These are phyloP conservation scores for Pelusios castaneus DNA, from an alignment of 2,113 vertebrate species.

Conservation along the genomic window DNA sequence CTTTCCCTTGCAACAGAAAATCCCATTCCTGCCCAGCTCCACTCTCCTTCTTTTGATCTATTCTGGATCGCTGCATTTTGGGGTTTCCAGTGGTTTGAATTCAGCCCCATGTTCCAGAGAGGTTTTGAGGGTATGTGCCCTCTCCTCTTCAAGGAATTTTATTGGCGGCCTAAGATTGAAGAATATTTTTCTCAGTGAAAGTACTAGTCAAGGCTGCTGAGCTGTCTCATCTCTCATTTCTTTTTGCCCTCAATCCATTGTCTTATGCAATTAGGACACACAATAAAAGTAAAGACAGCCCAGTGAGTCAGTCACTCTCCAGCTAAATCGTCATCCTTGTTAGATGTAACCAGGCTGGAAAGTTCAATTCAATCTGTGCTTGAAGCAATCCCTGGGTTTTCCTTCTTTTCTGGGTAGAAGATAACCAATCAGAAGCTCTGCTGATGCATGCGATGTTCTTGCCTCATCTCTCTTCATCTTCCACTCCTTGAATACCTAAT, in stretches of 20 bases:
- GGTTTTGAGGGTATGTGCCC: background rate
- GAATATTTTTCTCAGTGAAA: fast-evolving
- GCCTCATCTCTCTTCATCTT: background rate
- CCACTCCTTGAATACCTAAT: fast-evolving
- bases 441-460: background rate
- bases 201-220: background rate
- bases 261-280: background rate
- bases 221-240: background rate
- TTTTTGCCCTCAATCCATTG: background rate
- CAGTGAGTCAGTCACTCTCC: background rate
- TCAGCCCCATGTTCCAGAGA: background rate
- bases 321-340: fast-evolving
- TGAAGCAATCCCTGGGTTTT: background rate
- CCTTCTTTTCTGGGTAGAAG: background rate
- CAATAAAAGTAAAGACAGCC: background rate
- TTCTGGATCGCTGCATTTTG: background rate
- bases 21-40: fast-evolving
- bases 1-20: background rate
- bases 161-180: background rate
- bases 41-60: background rate
- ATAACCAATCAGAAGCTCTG: background rate
- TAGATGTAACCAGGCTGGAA: slow-evolving; percentile 1
- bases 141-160: fast-evolving
- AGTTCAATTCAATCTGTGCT: background rate
- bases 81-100: background rate